Percentiles rank a stretch among this genome's conserved stretches.
Conservation (phyloP, 2,888 invertebrate genomes). For the Elysia crispata region DNA sequence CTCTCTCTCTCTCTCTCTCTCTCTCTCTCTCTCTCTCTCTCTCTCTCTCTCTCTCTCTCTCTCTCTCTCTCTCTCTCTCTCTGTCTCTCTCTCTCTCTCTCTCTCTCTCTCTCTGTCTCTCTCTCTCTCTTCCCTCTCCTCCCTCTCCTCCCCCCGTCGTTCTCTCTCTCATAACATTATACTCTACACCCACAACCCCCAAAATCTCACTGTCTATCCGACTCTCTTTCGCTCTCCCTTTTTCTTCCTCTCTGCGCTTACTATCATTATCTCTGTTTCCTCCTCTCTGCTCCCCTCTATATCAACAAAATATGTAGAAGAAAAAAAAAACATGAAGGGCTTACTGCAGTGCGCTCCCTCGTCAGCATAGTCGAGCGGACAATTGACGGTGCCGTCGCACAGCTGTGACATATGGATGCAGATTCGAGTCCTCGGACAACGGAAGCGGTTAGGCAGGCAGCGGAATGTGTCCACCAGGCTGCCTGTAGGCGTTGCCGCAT, state of each 20-base stretch:
- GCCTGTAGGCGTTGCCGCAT: slow-evolving; percentile 52
- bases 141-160: neutral
- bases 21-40: too few species aligned
- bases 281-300: too few species aligned
- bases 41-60: slow-evolving; percentile 12
- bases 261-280: too few species aligned
- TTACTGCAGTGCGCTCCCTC: slow-evolving; percentile 61
- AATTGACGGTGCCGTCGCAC: slow-evolving; percentile 66
- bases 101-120: slow-evolving; percentile 13
- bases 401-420: slow-evolving; percentile 67
- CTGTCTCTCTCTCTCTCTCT: slow-evolving; percentile 31
- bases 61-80: slow-evolving; percentile 37
- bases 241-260: neutral
- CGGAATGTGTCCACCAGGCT: slow-evolving; percentile 56
- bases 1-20: too few species aligned
- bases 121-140: neutral
- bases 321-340: slow-evolving; percentile 31
- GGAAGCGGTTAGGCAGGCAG: slow-evolving; percentile 66
- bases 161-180: neutral
- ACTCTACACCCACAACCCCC: neutral
- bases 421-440: slow-evolving; percentile 62
- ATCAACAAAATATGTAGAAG: too few species aligned
- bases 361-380: slow-evolving; percentile 63
- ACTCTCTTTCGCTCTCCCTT: neutral
- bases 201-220: neutral